These are phyloP conservation scores for Melanaphis sacchari DNA, from an alignment of 1,140 invertebrate species.

Conservation along the genomic window DNA sequence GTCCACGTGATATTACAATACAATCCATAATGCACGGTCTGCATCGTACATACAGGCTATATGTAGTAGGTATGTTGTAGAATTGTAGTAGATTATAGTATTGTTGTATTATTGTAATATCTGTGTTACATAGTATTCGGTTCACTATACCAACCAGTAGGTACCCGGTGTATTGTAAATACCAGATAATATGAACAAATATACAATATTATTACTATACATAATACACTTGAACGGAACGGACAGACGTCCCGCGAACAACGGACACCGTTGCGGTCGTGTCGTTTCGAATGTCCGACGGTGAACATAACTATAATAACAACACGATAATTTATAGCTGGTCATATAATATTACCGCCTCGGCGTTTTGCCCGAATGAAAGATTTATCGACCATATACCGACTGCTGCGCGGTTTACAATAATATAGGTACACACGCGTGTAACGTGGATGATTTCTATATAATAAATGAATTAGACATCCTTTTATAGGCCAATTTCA, in stretches of 20 bases:
- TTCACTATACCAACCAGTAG: background rate
- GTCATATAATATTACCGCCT: background rate
- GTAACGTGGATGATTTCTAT: background rate
- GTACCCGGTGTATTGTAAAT: background rate
- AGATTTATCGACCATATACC: slow-evolving; percentile 35
- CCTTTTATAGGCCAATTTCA: background rate
- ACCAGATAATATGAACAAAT: background rate
- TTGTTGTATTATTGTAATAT: slow-evolving; percentile 5
- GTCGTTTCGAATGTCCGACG: background rate
- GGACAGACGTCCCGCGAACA: background rate
- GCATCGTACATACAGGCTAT: background rate
- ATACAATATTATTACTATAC: background rate
- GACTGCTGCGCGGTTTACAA: background rate
- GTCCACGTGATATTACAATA: background rate
- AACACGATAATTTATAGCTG: slow-evolving; percentile 4
- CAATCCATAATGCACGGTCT: background rate
- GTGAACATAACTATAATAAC: background rate
- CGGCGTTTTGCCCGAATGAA: background rate
- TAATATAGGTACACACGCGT: background rate
- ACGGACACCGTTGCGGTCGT: background rate
- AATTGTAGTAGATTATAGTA: background rate
- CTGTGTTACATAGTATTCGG: background rate
- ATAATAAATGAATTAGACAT: background rate
- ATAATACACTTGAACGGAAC: background rate
- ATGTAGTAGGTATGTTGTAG: too few species aligned